A percentile compares a stretch with the other conserved stretches of the same genome.
Conservation (phyloP, 2,888 invertebrate genomes). For the Protodeltote pygarga region DNA sequence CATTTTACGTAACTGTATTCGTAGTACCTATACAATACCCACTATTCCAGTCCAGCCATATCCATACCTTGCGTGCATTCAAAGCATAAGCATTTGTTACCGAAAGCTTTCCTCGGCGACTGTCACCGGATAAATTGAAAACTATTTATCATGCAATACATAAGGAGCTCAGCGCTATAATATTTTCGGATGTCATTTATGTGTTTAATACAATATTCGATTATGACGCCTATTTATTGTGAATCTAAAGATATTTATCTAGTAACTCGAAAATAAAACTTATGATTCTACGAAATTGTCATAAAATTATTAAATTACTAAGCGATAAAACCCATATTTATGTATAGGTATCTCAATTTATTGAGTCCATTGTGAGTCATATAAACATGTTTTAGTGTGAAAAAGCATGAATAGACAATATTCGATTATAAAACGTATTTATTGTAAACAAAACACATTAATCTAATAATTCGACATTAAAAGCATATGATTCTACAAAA, state of each 20-base stretch:
- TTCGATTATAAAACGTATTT: constrained; percentile 11
- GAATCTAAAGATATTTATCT: constrained; percentile 30
- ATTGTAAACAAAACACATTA: constrained; percentile 1
- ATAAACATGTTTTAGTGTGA: constrained; percentile 15
- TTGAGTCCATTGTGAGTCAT: constrained; percentile 2
- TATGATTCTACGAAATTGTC: constrained; percentile 11
- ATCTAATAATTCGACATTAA: too few relatives aligned
- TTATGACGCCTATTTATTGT: constrained; percentile 29
- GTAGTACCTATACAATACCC: constrained; percentile 1
- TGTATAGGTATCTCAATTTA: constrained; percentile 7
- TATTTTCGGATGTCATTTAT: constrained; percentile 55
- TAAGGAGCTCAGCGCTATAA: constrained; percentile 66
- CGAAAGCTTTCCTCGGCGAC: constrained; percentile 79
- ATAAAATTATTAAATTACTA: constrained; percentile 9
- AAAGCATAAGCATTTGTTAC: constrained; percentile 81
- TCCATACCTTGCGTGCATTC: constrained; percentile 77
- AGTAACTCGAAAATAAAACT: constrained; percentile 23
- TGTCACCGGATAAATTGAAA: constrained; percentile 84
- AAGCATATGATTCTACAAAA: too few relatives aligned
- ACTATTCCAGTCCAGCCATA: constrained; percentile 38
- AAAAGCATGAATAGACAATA: constrained; percentile 7
- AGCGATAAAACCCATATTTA: constrained; percentile 19
- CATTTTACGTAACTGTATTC: constrained; percentile 28
- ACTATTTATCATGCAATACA: constrained; percentile 82
- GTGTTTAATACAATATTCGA: constrained; percentile 43